Conservation (phyloP, 1,140 invertebrate genomes). For the fruit fly (Drosophila melanogaster) region DNA sequence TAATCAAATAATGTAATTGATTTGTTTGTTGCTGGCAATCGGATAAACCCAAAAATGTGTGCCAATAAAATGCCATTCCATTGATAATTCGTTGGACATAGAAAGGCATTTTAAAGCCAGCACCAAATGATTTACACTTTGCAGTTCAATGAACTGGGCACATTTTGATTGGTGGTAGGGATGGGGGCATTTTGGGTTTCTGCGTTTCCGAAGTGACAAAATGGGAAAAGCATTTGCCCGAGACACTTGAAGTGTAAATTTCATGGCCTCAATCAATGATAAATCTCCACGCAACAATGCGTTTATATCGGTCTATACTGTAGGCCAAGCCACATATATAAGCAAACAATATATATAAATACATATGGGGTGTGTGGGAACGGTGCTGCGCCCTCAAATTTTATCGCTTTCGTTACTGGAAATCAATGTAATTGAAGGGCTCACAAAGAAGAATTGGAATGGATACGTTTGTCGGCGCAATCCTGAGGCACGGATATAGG, state of each 20-base stretch:
- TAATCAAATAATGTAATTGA: constrained; percentile 48
- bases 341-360: constrained; percentile 25
- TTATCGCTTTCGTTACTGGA: constrained; percentile 59
- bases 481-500: constrained; percentile 47
- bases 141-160: constrained; percentile 51
- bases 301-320: constrained; percentile 4
- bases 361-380: background rate
- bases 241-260: constrained; percentile 76
- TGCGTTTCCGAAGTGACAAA: constrained; percentile 2
- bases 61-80: constrained; percentile 13
- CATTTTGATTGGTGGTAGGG: background rate
- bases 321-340: constrained; percentile 44
- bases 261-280: constrained; percentile 73
- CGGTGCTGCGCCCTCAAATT: constrained; percentile 19
- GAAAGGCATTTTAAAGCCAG: constrained; percentile 26
- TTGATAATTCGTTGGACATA: constrained; percentile 12
- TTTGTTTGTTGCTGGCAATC: constrained; percentile 48
- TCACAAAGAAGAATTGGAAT: constrained; percentile 25
- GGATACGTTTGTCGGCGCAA: constrained; percentile 51
- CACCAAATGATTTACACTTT: constrained; percentile 46
- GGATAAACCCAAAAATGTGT: constrained; percentile 20
- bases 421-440: constrained; percentile 67
- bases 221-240: constrained; percentile 45
- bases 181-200: background rate
- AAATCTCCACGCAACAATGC: constrained; percentile 59